These are phyloP conservation scores for Pteruthius melanotis DNA, from an alignment of 2,113 vertebrate genomes.

Conservation along the genomic window DNA sequence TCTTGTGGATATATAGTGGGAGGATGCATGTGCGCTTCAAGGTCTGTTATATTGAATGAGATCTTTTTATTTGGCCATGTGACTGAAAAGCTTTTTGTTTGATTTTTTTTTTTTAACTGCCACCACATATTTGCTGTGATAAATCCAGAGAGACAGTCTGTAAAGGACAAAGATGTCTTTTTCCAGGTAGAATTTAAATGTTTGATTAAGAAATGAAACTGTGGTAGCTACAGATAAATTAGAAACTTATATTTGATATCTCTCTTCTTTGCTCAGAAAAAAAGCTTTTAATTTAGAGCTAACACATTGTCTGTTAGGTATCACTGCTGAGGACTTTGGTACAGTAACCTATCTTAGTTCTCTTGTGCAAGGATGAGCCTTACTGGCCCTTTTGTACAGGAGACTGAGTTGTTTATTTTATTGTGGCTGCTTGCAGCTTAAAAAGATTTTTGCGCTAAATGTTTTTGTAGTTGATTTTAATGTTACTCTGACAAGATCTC, in stretches of 20 bases:
- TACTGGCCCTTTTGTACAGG: background rate
- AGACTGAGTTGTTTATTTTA: background rate
- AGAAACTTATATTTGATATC: background rate
- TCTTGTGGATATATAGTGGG: background rate
- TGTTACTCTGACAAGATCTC: background rate
- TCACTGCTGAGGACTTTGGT: background rate
- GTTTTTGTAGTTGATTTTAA: background rate
- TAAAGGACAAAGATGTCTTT: background rate
- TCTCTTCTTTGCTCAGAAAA: background rate
- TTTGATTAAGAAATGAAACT: background rate
- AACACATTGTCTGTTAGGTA: background rate
- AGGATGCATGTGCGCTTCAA: background rate
- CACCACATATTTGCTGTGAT: background rate
- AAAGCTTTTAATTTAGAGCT: background rate
- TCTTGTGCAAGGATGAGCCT: background rate
- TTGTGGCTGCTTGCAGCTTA: background rate
- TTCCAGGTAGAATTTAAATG: background rate
- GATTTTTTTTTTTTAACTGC: background rate
- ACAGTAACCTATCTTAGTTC: background rate
- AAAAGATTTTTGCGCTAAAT: background rate
- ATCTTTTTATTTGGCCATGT: background rate
- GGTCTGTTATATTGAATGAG: background rate
- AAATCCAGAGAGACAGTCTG: background rate
- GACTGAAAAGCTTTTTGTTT: background rate
- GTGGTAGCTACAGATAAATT: background rate